phyloP scores from a whole-genome alignment of 37 sponge, comb jelly and placozoan genomes.

The Geodia barretti region DNA sequence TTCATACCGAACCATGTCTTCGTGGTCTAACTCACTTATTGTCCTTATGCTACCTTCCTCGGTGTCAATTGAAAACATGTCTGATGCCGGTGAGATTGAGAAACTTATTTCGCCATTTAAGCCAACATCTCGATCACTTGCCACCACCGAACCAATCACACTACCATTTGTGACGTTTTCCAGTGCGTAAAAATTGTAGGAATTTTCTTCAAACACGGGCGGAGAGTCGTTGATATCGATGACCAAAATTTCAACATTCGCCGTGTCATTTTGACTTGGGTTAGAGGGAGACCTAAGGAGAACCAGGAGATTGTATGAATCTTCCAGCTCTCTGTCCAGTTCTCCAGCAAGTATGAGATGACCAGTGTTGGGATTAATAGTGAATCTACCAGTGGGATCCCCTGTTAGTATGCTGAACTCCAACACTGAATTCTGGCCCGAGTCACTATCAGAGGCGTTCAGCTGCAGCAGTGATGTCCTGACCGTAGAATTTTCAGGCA shows the following conservation, averaged over 20 bases:
- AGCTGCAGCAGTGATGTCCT: constrained; percentile 26
- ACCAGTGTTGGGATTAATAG: constrained; percentile 12
- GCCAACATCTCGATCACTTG: constrained; percentile 23
- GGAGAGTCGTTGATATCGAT: constrained; percentile 64
- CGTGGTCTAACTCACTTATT: background rate
- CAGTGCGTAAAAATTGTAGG: background rate
- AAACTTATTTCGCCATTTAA: constrained; percentile 30
- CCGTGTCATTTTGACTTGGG: constrained; percentile 20
- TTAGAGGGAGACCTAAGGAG: background rate
- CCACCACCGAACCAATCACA: background rate
- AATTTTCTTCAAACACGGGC: constrained; percentile 30
- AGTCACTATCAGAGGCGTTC: constrained; percentile 39
- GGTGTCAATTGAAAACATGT: background rate
- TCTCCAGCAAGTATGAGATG: constrained; percentile 13
- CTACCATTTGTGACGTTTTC: constrained; percentile 10
- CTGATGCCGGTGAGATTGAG: background rate
- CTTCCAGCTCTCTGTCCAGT: constrained; percentile 44
- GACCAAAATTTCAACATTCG: constrained; percentile 7
- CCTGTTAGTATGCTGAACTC: constrained; percentile 21
- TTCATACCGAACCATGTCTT: background rate
- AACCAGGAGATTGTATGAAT: constrained; percentile 7
- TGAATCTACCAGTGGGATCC: constrained; percentile 26
- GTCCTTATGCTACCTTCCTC: background rate
- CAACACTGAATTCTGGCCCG: constrained; percentile 34
- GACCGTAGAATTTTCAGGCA: constrained; percentile 37